A percentile compares a stretch with the other conserved stretches of the same genome.
Evolutionary conservation across 2,797 vertebrate species (phyloP).

Genomic region (Hafferia zeledoni): DNA sequence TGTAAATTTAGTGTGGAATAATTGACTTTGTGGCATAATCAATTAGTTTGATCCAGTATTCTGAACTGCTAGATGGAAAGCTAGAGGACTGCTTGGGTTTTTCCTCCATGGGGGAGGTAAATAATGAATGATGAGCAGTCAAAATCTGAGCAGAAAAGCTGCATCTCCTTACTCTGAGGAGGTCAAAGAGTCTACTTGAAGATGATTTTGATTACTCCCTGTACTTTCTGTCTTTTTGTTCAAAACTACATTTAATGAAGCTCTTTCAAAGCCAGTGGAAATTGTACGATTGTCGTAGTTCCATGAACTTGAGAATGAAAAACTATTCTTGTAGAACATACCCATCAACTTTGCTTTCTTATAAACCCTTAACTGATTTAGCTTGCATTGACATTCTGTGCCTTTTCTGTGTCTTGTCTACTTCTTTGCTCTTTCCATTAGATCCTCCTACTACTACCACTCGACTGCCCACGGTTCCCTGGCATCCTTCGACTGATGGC

Average conservation of each 20-base stretch:
- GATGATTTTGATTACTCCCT: background rate
- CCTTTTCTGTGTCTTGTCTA: slow-evolving; percentile 91
- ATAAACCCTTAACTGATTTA: slow-evolving; percentile 83
- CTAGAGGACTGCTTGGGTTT: background rate
- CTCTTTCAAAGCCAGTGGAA: background rate
- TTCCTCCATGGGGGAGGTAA: background rate
- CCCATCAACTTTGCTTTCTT: slow-evolving; percentile 80
- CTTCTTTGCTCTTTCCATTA: slow-evolving; percentile 88
- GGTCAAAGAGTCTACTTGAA: background rate
- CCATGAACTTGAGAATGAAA: slow-evolving; percentile 78
- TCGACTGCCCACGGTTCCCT: slow-evolving; percentile 86
- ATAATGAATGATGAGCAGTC: background rate
- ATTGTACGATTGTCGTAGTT: background rate
- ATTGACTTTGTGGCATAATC: background rate
- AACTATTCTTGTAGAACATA: slow-evolving; percentile 75
- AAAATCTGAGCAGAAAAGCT: background rate
- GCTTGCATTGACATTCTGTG: slow-evolving; percentile 94
- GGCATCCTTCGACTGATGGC: slow-evolving; percentile 80
- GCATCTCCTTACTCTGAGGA: background rate
- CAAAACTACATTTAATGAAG: background rate
- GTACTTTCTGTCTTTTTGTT: background rate
- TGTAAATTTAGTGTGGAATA: background rate
- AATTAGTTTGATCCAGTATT: background rate
- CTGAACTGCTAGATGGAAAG: background rate
- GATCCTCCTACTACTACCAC: slow-evolving; percentile 94